Evolutionary conservation across 2,888 invertebrate genomes (phyloP), one percentile per base, ranked within the genome.

Genomic region (Aphodius granarius): DNA sequence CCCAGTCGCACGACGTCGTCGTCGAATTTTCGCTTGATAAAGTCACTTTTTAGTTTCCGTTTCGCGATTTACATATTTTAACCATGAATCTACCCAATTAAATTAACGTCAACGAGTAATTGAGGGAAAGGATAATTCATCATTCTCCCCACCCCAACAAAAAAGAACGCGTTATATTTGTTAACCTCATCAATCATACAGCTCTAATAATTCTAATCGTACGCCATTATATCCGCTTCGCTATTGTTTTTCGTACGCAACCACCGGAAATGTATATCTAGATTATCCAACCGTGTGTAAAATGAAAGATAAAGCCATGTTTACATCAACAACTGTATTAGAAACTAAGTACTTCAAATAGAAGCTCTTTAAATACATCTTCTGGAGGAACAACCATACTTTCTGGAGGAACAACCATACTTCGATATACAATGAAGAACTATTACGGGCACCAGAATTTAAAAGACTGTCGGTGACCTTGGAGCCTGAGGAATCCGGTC

Each of bases 401-500:
- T n/a, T n/a, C n/a, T n/a, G 43, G 43, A 43, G 43, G 13, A 43
- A 43, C 43, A 13, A 43, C 9, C 43, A 43, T 43, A 43, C 43
- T 43, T 43, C 43, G 43, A 13, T 43, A 13, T 43, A 74, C 74
- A 75, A 75, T 72, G 75, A 72, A 75, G 72, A 75, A 75, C 72
- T 75, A 72, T 68, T 72, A 72, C 76, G 73, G 43, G 43, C 76
- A 71, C 73, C 73, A 73, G 76, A 76, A 76, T 76, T 76, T 73
- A 76, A 73, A 72, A 76, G 71, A 71, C 62, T 21, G 68, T 23
- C 64, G 63, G 76, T 73, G 76, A 73, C 76, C 76, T 76, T 76
- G 76, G 71, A 71, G 20, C 71, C 71, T 76, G 71, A 76, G 76
- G 76, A 76, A 76, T 76, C 76, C 76, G 76, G 76, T 76, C 76